Evolutionary conservation across 2,113 vertebrate genomes (phyloP).

Genomic region (Passer montanus): DNA sequence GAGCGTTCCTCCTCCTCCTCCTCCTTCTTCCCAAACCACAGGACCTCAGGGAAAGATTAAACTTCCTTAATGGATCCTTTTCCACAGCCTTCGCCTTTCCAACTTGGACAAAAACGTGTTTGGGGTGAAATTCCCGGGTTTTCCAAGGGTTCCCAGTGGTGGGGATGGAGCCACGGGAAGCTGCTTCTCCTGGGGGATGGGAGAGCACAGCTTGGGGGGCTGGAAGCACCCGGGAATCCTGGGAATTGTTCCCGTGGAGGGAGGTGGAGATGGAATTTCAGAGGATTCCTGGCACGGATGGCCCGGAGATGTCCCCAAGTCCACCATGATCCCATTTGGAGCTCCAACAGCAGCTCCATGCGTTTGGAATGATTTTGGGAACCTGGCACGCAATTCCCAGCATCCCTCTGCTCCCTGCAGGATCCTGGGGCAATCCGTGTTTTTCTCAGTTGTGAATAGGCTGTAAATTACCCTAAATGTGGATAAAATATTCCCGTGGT

Average conservation of each 20-base stretch:
- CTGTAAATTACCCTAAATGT: background rate
- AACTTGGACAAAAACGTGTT: background rate
- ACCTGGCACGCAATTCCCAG: background rate
- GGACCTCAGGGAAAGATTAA: background rate
- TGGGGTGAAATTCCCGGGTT: background rate
- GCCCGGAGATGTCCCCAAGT: background rate
- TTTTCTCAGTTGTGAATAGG: background rate
- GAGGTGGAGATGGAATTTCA: background rate
- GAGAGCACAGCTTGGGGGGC: background rate
- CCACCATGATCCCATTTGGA: background rate
- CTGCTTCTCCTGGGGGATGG: fast-evolving
- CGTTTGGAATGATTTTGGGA: background rate
- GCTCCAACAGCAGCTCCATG: background rate
- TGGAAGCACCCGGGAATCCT: background rate
- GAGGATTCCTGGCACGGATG: background rate
- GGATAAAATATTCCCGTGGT: background rate
- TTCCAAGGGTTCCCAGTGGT: background rate
- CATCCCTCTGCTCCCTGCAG: background rate
- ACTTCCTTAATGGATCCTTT: background rate
- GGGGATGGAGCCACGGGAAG: background rate
- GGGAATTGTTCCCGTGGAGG: background rate
- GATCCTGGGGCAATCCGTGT: background rate
- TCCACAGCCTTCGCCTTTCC: background rate
- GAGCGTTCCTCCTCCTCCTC: background rate
- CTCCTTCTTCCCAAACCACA: background rate